These are phyloP conservation scores for Pyrrhia umbra DNA, from an alignment of 2,888 invertebrate genomes.

Conservation along the genomic window DNA sequence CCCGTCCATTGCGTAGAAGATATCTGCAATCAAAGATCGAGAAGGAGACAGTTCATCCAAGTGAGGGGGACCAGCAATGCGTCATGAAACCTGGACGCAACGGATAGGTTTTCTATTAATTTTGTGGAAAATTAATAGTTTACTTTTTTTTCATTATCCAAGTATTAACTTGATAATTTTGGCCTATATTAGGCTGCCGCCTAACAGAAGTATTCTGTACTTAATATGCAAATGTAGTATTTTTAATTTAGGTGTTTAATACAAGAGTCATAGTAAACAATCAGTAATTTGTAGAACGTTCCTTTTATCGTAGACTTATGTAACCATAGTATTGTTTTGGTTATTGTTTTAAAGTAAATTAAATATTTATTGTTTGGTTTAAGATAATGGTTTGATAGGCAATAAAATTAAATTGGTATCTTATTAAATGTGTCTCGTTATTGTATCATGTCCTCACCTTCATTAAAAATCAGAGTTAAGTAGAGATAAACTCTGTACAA, in stretches of 20 bases:
- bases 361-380: slow-evolving; percentile 72
- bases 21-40: slow-evolving; percentile 11
- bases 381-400: slow-evolving; percentile 60
- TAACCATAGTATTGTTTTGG: slow-evolving; percentile 66
- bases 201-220: slow-evolving; percentile 82
- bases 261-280: slow-evolving; percentile 32
- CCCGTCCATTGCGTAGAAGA: slow-evolving; percentile 8
- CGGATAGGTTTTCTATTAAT: slow-evolving; percentile 26
- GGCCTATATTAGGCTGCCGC: slow-evolving; percentile 83
- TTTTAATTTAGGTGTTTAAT: slow-evolving; percentile 56
- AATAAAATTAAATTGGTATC: slow-evolving; percentile 60
- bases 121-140: slow-evolving; percentile 32
- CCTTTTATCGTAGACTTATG: slow-evolving; percentile 52
- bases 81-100: slow-evolving; percentile 5
- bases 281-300: slow-evolving; percentile 51
- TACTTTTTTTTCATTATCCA: slow-evolving; percentile 31
- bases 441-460: slow-evolving; percentile 49
- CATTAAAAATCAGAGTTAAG: slow-evolving; percentile 33
- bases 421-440: slow-evolving; percentile 54
- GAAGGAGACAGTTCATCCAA: slow-evolving; percentile 9
- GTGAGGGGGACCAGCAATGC: slow-evolving; percentile 8
- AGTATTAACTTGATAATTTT: slow-evolving; percentile 62
- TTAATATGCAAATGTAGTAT: slow-evolving; percentile 77
- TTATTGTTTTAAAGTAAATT: slow-evolving; percentile 54
- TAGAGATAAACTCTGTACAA: slow-evolving; percentile 33